Evolutionary conservation across 2,797 vertebrate species (phyloP), one percentile per base, ranked within the genome.

Genomic region (Thaleichthys pacificus): DNA sequence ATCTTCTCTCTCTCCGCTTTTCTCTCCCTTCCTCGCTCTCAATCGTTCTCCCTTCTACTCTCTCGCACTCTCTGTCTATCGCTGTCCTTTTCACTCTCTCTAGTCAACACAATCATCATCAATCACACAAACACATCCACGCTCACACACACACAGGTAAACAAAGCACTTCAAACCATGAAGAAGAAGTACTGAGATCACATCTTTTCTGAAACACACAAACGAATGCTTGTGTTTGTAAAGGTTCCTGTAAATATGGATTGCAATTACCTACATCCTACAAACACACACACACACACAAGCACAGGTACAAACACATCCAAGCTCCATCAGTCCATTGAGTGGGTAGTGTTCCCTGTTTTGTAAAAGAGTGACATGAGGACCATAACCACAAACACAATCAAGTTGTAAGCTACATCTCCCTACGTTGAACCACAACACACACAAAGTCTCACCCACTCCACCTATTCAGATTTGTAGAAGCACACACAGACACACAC

Each of bases 251-350:
- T 60, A 60, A 22, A 58, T 58, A 58, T 8, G 57, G n/a, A 60
- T 22, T 24, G 24, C 57, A 60, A 60, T 60, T 24, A 60, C 57
- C 57, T 6, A 14, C 11, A 47, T 47, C 12, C 11, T 47, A 14
- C 42, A 42, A 42, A 72, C 63, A 61, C 60, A 61, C 60, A 61
- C 60, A 61, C 60, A 61, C 60, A 61, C 60, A 28, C 60, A 64
- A 49, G 70, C 32, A 71, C 49, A 75, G 60, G 67, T n/a, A 30
- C 15, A 26, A 14, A 30, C 63, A 58, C 62, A 60, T 38, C 78
- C 70, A 63, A 64, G 65, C 42, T 28, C 54, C 30, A 2, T 49
- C 61, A 14, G 60, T 9, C 22, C 26, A 11, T 14, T 21, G 12
- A 56, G 51, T 19, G 58, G 58, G 4, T 26, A 26, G 24, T 61